A percentile compares a stretch with the other conserved stretches of the same genome.
Conservation (phyloP, 2,797 vertebrate genomes). For the Pogoniulus pusillus region DNA sequence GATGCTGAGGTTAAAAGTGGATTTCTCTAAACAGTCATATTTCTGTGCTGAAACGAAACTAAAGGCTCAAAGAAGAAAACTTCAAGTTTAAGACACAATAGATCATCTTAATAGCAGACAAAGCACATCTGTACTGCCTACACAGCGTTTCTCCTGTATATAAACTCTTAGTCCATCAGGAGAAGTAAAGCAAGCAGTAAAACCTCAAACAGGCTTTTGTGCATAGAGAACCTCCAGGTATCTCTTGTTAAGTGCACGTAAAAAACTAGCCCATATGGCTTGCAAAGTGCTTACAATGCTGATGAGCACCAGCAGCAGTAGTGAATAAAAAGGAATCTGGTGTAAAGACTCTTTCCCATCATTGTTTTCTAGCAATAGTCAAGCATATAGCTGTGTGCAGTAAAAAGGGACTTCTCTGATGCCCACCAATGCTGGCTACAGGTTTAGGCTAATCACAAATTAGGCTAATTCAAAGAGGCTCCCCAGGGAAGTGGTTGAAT, state of each 20-base stretch:
- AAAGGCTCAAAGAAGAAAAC: not conserved
- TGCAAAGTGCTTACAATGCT: not conserved
- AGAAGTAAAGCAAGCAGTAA: not conserved
- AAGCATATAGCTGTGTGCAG: not conserved
- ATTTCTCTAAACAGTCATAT: conserved; percentile 38
- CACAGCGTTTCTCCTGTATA: not conserved
- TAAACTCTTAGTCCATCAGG: not conserved
- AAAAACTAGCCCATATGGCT: not conserved
- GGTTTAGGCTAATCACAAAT: not conserved
- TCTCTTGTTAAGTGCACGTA: not conserved
- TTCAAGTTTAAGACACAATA: conserved; percentile 6
- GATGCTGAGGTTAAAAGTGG: conserved; percentile 16
- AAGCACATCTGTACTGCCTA: not conserved
- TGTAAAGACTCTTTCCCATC: not conserved
- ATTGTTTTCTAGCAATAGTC: not conserved
- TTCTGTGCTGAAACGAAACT: conserved; percentile 29
- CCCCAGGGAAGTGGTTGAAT: no score
- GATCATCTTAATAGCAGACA: not conserved
- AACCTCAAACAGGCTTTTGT: not conserved
- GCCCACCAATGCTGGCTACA: not conserved
- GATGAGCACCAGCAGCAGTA: not conserved
- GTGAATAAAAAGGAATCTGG: not conserved
- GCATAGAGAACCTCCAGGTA: not conserved
- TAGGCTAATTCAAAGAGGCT: no score
- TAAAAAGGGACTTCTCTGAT: not conserved